Base-by-base conservation (phyloP, 2,888 invertebrate species). In the Macrophya alboannulata region DNA sequence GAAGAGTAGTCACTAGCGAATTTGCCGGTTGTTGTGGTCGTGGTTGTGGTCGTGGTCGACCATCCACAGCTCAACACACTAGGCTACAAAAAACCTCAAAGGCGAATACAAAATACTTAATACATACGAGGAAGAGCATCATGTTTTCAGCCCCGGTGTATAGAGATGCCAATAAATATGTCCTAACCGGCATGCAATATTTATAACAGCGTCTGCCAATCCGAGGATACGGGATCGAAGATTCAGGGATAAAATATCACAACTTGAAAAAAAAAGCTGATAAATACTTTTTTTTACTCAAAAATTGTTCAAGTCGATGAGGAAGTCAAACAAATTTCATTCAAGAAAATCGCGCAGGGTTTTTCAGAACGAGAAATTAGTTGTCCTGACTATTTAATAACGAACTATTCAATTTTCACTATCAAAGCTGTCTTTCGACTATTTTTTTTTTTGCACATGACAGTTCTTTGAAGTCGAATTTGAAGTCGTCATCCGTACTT, bases 161-260 rank as follows among this genome's bases (percentile, higher is more conserved):
- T 90, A 91, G 90, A 91, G 90, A 91, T 91, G 90, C 91, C 92
- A 91, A 92, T 92, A 92, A 92, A 92, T 92, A 92, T 92, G 91
- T 92, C 92, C 86, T 85, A 88, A 72, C 68, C 88, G 88, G 87
- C 91, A 92, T 92, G 92, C 91, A 92, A 92, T 92, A 92, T 92
- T 91, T 91, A 92, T 92, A 91, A 87, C 88, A 88, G 88, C 89
- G 89, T 88, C 89, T 88, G 89, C 88, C 89, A 90, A 87, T 90
- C 88, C 89, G 86, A 87, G 89, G 88, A 90, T 89, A 88, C 74
- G 84, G 31, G 74, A 71, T 68, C 40, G 25, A 68, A 51, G 17
- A 48, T 48, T 79, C 68, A 59, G 51, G 55, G 72, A 71, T 48
- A 55, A 55, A 77, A 77, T 77, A 77, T n/a, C 25, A 1, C 21